Base-by-base conservation (phyloP, 2,113 vertebrate genomes). In the Myotis lucifugus region DNA sequence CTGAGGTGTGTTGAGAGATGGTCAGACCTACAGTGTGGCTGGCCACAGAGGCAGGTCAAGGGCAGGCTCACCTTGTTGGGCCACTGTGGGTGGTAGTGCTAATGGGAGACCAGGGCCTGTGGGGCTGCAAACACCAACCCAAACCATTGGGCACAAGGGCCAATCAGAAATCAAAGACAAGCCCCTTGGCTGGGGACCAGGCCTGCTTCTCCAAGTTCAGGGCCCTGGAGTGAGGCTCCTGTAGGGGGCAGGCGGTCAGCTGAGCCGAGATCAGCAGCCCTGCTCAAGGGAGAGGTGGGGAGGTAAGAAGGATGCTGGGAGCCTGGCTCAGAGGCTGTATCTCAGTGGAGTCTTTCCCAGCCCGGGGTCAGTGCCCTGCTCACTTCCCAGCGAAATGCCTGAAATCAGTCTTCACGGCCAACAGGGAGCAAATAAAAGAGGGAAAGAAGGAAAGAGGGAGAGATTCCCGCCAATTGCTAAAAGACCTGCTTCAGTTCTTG, bases 401-500 rank as follows among this genome's bases (percentile, higher is more conserved):
- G 29, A 56, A 64, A 81, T 56, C 50, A 77, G 21, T 88, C 37
- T 93, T 66, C 34, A 21, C 12, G 79, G 32, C 0, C 52, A 91
- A 54, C 29, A 64, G 29, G 59, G 18, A 69, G 15, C 64, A 66
- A 50, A 70, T 37, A 18, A 69, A 72, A 64, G 27, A 40, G 4
- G 19, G 25, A 79, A 54, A 4, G 29, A 56, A 15, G n/a, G 11
- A 67, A 73, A 59, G 6, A 61, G 10, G 23, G n/a, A 61, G 23
- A n/a, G 10, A 29, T 40, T 52, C 25, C 37, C 37, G 40, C 32
- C 69, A 56, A 6, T 42, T 73, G 4, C 34, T 37, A n/a, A n/a
- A 88, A 56, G 34, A 46, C 32, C 10, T 90, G 48, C 34, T 88
- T 90, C 17, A 46, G 11, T n/a, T 83, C 29, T 92, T 84, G 27